These are phyloP conservation scores for Apodemus speciosus DNA, from an alignment of 2,113 vertebrate species.

Conservation along the genomic window DNA sequence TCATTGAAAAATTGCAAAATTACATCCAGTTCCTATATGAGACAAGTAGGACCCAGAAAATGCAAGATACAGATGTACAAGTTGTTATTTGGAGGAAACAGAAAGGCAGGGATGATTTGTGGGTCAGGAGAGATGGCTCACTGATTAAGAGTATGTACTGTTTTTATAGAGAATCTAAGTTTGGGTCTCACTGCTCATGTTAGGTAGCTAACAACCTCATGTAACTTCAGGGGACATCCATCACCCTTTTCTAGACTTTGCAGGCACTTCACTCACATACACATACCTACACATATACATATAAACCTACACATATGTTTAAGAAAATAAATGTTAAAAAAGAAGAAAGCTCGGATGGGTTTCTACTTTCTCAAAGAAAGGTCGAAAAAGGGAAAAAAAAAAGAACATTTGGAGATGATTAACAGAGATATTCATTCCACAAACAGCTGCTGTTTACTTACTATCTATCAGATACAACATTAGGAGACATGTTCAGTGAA, in stretches of 20 bases:
- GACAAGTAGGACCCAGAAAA: background rate
- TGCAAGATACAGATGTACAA: background rate
- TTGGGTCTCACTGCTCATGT: background rate
- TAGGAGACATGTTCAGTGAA: background rate
- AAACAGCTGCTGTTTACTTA: conserved; percentile 19
- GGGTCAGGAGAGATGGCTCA: background rate
- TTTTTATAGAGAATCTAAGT: background rate
- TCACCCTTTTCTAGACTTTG: background rate
- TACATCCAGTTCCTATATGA: background rate
- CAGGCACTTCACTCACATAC: background rate
- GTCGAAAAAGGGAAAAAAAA: background rate
- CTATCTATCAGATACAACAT: background rate
- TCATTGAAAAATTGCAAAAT: background rate
- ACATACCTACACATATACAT: background rate
- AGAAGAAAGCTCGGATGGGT: background rate
- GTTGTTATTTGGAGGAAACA: conserved; percentile 2
- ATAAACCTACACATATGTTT: background rate
- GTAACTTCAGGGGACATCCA: background rate
- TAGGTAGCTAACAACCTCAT: background rate
- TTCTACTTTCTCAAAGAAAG: background rate
- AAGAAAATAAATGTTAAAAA: background rate
- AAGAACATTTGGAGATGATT: background rate
- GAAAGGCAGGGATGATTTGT: background rate
- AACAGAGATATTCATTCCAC: background rate
- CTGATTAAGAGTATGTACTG: background rate